Evolutionary conservation across 1,140 invertebrate species (phyloP), one percentile per base, ranked within the genome.

Genomic region (Cydia fagiglandana): DNA sequence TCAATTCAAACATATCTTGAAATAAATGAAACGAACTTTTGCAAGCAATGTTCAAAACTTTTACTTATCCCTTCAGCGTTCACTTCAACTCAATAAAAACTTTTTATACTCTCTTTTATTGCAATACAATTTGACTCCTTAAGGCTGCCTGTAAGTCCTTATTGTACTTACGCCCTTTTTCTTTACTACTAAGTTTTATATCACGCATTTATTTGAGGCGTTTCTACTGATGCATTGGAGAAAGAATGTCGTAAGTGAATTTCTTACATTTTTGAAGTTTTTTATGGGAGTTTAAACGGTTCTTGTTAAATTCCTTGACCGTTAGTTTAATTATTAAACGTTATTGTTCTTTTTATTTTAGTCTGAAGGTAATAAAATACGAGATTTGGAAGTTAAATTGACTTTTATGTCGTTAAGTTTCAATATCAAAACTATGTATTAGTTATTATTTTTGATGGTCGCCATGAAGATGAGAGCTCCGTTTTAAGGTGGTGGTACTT

Each of bases 81-180:
- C 20, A 41, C 30, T 70, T 70, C 1, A 70, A 41, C 34, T 70
- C 6, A 70, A 38, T 38, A 70, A 70, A 70, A 34, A 17, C 15
- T 70, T 70, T 70, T 70, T 70, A 70, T 70, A 70, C 66, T 38
- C 66, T 70, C 17, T 38, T 70, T 70, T 70, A 70, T 70, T 17
- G 30, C 66, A 34, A 38, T 17, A 70, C 66, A 70, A 61, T 61
- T 61, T 61, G 17, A 61, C 56, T 61, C 20, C 56, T 24, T 56
- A 20, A 56, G n/a, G 53, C 53, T 17, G 15, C 53, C 7, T 56
- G 53, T 17, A 61, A 53, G 50, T 4, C 50, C 53, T 53, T 53
- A n/a, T 53, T 53, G 41, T 13, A 17, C 53, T 61, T 61, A 61
- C 53, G 17, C 9, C 53, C 56, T 61, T 61, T 56, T 56, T n/a